These are phyloP conservation scores for Chelon labrosus DNA, from an alignment of 2,797 vertebrate genomes.

Conservation along the genomic window DNA sequence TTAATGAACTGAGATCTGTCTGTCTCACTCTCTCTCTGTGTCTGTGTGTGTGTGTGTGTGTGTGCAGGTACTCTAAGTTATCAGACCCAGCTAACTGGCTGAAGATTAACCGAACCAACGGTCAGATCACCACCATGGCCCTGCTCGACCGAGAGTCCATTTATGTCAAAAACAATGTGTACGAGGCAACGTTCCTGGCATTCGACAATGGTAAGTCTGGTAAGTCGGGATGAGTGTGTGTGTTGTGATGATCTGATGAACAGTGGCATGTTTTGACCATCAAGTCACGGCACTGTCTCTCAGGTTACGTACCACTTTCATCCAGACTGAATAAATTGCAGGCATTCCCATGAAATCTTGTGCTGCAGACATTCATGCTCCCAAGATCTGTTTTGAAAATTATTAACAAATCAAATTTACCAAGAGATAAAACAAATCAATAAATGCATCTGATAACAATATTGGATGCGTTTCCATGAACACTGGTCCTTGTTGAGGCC, in stretches of 20 bases:
- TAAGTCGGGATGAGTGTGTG: constrained; percentile 71
- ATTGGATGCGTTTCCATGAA: not conserved
- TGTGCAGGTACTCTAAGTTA: constrained; percentile 93
- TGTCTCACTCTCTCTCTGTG: not conserved
- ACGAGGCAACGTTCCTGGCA: constrained; percentile 97
- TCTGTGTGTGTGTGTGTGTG: constrained; percentile 32
- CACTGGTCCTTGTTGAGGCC: constrained; percentile 11
- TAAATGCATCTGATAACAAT: no score
- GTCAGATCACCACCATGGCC: constrained; percentile 95
- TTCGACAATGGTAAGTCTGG: constrained; percentile 94
- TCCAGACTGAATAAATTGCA: no score
- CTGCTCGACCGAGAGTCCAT: constrained; percentile 95
- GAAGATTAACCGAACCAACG: constrained; percentile 94
- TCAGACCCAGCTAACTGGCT: constrained; percentile 98
- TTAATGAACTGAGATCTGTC: constrained; percentile 13
- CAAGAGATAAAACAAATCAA: no score
- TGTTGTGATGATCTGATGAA: constrained; percentile 25
- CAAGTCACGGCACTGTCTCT: no score
- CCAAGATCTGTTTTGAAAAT: not conserved
- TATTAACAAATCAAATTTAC: no score
- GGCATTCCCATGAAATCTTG: no score
- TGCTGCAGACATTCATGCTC: not conserved
- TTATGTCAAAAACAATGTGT: constrained; percentile 94
- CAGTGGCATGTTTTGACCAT: not conserved
- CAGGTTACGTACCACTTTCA: no score